Base-by-base conservation (phyloP, 2,888 invertebrate genomes). In the Eupithecia insigniata region DNA sequence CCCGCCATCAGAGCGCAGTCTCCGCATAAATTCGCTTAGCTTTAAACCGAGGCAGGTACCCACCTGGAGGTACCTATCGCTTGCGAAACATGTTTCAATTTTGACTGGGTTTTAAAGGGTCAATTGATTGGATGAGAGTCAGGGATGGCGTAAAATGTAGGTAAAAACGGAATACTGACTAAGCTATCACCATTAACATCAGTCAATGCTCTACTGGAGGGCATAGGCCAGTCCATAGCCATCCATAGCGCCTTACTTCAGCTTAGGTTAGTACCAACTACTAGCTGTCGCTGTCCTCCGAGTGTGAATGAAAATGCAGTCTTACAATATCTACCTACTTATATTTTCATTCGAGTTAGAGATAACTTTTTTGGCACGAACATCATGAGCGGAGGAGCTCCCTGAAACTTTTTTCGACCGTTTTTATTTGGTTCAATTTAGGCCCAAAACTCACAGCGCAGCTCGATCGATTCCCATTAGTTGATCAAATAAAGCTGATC, bases 1-100 rank as follows among this genome's bases (percentile, higher is more conserved):
- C 76, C 73, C 58, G 79, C 77, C 70, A 70, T 36, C 30, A 64
- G 62, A 73, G 66, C 69, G 74, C 74, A 74, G 69, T 71, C 77
- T 77, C 73, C 73, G 72, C 69, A 73, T 66, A 80, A 83, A 84
- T 83, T 82, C 81, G 80, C 80, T 84, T 83, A 83, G 82, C 83
- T 83, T 78, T 80, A 83, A 46, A 46, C 80, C 74, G 61, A 61
- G 18, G 61, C 30, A 28, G 16, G 28, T 60, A 18, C 46, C n/a
- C 4, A n/a, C n/a, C 7, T 2, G n/a, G n/a, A 46, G 46, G n/a
- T 51, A 26, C n/a, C n/a, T n/a, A n/a, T n/a, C n/a, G n/a, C n/a
- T 51, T 26, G 26, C 28, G 30, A 26, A 64, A 34, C 36, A 64
- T 36, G 78, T 76, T 84, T 80, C 80, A 83, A 83, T 84, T 82